These are phyloP conservation scores for Callorhinus ursinus DNA, from an alignment of 2,113 vertebrate species.

Conservation along the genomic window DNA sequence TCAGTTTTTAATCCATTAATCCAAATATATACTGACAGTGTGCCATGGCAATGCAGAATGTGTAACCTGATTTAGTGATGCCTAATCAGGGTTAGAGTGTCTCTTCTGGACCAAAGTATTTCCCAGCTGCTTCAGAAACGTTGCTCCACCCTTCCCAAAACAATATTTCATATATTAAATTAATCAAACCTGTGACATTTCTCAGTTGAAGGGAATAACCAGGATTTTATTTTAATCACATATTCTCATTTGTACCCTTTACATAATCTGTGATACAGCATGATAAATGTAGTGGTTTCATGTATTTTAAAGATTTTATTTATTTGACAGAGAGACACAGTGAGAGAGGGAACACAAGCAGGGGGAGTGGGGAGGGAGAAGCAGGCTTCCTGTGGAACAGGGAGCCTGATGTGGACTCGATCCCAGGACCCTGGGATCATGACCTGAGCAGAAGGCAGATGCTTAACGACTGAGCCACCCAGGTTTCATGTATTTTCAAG, in stretches of 20 bases:
- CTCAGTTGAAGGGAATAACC: not conserved
- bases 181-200: not conserved
- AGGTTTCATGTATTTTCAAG: not conserved
- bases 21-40: not conserved
- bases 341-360: no score
- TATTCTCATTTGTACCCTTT: not conserved
- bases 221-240: not conserved
- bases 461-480: no score
- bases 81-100: not conserved
- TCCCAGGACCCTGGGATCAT: no score
- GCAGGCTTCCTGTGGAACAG: no score
- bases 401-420: no score
- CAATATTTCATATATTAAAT: not conserved
- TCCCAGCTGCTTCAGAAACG: not conserved
- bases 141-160: not conserved
- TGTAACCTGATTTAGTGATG: constrained; percentile 10
- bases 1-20: constrained; percentile 16
- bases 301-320: not conserved
- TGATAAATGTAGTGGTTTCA: not conserved
- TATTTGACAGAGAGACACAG: no score
- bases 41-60: not conserved
- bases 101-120: not conserved
- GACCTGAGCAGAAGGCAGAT: no score
- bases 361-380: no score
- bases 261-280: not conserved